These are phyloP conservation scores for Hypolimnas misippus DNA, from an alignment of 2,888 invertebrate genomes.

Conservation along the genomic window DNA sequence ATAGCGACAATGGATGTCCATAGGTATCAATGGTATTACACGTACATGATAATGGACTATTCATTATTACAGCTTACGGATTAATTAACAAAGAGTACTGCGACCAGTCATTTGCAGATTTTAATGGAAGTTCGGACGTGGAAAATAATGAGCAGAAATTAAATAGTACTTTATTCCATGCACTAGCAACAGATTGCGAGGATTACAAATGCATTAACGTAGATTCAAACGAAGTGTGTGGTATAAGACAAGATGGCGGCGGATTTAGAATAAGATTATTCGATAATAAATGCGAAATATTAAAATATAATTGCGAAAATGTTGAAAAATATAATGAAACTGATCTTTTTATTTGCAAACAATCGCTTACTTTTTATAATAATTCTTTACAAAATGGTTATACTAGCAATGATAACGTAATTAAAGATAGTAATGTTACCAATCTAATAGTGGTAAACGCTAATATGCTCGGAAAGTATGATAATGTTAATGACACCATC, in stretches of 20 bases:
- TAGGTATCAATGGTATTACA: neutral
- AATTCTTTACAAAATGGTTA: no score
- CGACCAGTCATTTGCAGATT: constrained; percentile 42
- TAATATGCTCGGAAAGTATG: constrained; percentile 49
- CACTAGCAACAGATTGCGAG: constrained; percentile 19
- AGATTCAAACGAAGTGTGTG: constrained; percentile 52
- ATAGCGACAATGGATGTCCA: neutral
- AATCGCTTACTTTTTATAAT: neutral
- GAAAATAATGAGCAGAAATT: constrained; percentile 16
- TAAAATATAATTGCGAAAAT: constrained; percentile 57
- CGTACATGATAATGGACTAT: constrained; percentile 19
- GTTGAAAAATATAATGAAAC: constrained; percentile 53
- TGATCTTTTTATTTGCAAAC: constrained; percentile 58
- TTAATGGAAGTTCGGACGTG: constrained; percentile 23
- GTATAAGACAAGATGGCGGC: constrained; percentile 54
- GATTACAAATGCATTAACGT: constrained; percentile 29
- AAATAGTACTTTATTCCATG: constrained; percentile 15
- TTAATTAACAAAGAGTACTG: constrained; percentile 58
- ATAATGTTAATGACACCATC: constrained; percentile 61
- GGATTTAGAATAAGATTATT: constrained; percentile 64
- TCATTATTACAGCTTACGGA: constrained; percentile 53
- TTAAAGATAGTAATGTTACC: constrained; percentile 32
- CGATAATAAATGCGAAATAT: constrained; percentile 57
- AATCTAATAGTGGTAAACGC: constrained; percentile 59
- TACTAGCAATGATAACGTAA: neutral